These are phyloP conservation scores for Tachysurus fulvidraco DNA, from an alignment of 2,113 vertebrate species.

Conservation along the genomic window DNA sequence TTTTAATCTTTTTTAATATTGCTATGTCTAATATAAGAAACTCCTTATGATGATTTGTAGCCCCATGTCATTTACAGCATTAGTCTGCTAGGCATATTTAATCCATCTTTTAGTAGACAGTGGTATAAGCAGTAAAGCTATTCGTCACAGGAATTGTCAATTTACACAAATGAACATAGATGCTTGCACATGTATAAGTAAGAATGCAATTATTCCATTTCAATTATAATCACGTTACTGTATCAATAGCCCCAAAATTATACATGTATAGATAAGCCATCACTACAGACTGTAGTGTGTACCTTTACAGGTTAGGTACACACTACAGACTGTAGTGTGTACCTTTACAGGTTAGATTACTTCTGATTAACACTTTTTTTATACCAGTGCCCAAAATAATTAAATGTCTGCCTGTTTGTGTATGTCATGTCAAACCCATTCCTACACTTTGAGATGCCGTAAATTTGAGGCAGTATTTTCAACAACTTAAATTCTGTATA, in stretches of 20 bases:
- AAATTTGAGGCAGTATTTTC: too few relatives aligned
- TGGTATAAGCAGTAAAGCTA: neutral
- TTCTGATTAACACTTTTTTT: neutral
- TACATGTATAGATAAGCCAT: neutral
- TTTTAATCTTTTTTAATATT: neutral
- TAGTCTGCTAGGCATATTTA: neutral
- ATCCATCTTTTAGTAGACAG: neutral
- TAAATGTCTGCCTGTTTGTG: too few relatives aligned
- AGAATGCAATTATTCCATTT: neutral
- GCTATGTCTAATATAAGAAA: neutral
- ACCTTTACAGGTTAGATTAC: neutral
- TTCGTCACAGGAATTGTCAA: neutral
- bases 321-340: neutral
- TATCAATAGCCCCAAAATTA: neutral
- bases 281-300: neutral
- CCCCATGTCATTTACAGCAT: neutral
- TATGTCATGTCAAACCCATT: too few relatives aligned
- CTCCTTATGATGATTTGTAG: neutral
- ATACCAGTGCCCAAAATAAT: too few relatives aligned
- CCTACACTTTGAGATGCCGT: too few relatives aligned
- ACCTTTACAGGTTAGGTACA: too few relatives aligned
- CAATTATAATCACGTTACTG: neutral
- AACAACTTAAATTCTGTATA: too few relatives aligned
- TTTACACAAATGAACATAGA: neutral
- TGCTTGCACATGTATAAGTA: neutral